These are phyloP conservation scores for Coelinius sp. DNA, from an alignment of 2,888 invertebrate species.

Conservation along the genomic window DNA sequence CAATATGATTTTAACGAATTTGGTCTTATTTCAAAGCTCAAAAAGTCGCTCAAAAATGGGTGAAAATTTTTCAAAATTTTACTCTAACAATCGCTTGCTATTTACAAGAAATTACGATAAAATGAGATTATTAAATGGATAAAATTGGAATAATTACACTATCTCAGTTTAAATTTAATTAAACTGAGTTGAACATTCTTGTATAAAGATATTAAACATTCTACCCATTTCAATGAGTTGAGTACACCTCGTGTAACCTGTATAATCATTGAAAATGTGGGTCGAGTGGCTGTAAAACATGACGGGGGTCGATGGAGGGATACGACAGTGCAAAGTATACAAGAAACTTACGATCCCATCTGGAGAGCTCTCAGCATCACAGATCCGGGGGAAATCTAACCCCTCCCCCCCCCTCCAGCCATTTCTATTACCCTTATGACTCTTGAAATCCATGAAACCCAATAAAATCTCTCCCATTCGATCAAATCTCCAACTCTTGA, in stretches of 20 bases:
- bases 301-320: not conserved
- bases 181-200: not conserved
- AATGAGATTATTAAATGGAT: no score
- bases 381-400: conserved; percentile 10
- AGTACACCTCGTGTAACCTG: not conserved
- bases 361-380: conserved; percentile 5
- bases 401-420: conserved; percentile 22
- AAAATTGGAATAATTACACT: no score
- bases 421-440: conserved; percentile 2
- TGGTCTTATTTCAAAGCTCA: no score
- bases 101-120: no score
- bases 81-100: no score
- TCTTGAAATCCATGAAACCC: not conserved
- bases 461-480: not conserved
- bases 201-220: not conserved
- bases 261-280: conserved; percentile 2
- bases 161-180: no score
- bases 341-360: conserved; percentile 18
- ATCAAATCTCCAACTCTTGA: not conserved
- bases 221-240: not conserved
- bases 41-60: no score
- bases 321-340: conserved; percentile 12
- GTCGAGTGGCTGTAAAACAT: not conserved
- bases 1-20: no score
- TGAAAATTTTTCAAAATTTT: no score